phyloP scores from a whole-genome alignment of 2,888 invertebrate species.

The Drosophila meridiana region DNA sequence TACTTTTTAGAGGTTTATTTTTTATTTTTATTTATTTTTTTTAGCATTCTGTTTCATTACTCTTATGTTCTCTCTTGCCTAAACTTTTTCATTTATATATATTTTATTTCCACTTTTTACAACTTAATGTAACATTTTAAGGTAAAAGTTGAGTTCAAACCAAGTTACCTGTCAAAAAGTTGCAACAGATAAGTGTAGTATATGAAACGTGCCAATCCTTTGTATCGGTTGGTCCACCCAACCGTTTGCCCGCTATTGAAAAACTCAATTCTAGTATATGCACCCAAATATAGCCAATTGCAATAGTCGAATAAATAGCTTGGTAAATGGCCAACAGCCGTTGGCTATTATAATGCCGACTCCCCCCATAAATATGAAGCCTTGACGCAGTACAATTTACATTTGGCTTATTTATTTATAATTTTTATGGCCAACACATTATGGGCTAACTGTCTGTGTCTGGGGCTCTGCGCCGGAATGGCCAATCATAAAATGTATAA shows the following conservation, averaged over 20 bases:
- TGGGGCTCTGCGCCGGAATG: constrained; percentile 25
- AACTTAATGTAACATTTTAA: neutral
- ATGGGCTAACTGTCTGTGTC: constrained; percentile 36
- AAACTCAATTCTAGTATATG: constrained; percentile 43
- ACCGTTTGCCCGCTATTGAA: constrained; percentile 18
- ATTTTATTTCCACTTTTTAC: neutral
- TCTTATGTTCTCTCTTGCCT: too few species aligned
- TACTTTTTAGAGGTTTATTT: too few species aligned
- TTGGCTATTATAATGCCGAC: constrained; percentile 38
- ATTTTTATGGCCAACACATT: constrained; percentile 49
- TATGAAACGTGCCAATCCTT: constrained; percentile 43
- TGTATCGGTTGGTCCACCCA: constrained; percentile 17
- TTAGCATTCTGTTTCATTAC: too few species aligned
- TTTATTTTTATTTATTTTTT: too few species aligned
- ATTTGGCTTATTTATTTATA: constrained; percentile 62
- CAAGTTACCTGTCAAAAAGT: constrained; percentile 43
- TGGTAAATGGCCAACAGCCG: constrained; percentile 45
- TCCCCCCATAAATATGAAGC: constrained; percentile 40
- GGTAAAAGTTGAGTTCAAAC: neutral
- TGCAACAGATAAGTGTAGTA: constrained; percentile 48
- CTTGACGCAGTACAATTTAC: constrained; percentile 50
- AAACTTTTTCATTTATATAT: neutral
- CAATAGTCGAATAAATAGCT: constrained; percentile 39
- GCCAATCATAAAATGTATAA: constrained; percentile 61
- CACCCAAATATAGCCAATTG: constrained; percentile 59